These are phyloP conservation scores for Smittia aterrima DNA, from an alignment of 2,888 invertebrate species.

Conservation along the genomic window DNA sequence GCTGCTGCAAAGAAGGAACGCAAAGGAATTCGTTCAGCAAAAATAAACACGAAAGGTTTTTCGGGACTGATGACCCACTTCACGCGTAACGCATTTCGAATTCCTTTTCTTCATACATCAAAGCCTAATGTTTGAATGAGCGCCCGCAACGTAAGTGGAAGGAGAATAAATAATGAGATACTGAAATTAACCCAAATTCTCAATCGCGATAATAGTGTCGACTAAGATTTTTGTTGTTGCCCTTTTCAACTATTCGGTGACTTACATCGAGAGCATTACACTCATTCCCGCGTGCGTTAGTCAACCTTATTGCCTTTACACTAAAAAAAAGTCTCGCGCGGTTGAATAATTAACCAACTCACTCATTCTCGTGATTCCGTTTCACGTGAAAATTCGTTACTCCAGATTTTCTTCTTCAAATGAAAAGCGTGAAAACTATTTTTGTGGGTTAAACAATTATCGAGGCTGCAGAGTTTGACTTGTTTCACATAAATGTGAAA, in stretches of 20 bases:
- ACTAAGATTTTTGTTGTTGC: not conserved
- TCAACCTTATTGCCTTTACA: conserved; percentile 5
- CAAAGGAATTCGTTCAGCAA: not conserved
- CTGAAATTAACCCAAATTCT: conserved; percentile 21
- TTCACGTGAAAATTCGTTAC: too few relatives aligned
- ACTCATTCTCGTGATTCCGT: too few relatives aligned
- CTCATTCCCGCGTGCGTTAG: not conserved
- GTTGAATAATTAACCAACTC: too few relatives aligned
- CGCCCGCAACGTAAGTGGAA: not conserved
- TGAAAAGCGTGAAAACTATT: too few relatives aligned
- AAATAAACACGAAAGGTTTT: not conserved
- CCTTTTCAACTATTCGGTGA: not conserved
- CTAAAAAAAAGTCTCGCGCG: not conserved
- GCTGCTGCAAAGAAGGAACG: conserved; percentile 53
- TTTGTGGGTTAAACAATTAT: too few relatives aligned
- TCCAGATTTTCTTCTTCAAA: too few relatives aligned
- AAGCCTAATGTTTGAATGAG: not conserved
- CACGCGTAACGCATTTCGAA: not conserved
- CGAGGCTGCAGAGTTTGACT: too few relatives aligned
- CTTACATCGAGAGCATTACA: not conserved
- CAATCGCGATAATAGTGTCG: not conserved
- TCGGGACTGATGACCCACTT: conserved; percentile 17
- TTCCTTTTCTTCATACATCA: not conserved
- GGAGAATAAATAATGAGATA: conserved; percentile 15
- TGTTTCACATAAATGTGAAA: too few relatives aligned